These are phyloP conservation scores for Dysdera silvatica DNA, from an alignment of 1,140 invertebrate genomes.

Conservation along the genomic window DNA sequence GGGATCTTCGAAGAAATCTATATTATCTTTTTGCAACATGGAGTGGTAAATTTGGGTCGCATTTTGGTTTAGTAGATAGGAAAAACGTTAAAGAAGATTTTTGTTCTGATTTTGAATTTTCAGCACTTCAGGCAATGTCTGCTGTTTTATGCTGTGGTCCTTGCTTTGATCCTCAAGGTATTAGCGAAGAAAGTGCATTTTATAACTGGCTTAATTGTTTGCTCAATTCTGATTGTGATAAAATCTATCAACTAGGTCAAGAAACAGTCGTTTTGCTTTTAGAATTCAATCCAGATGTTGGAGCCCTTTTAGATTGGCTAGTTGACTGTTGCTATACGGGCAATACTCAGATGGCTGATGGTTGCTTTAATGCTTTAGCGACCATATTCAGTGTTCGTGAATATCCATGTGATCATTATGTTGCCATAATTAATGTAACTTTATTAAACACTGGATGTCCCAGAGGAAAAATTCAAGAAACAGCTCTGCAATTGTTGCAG, in stretches of 20 bases:
- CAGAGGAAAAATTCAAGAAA: constrained; percentile 79
- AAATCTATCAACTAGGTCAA: constrained; percentile 79
- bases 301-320: constrained; percentile 89
- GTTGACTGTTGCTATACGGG: constrained; percentile 96
- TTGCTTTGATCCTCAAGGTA: constrained; percentile 74
- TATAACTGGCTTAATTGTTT: constrained; percentile 90
- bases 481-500: constrained; percentile 85
- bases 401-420: constrained; percentile 97
- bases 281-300: constrained; percentile 92
- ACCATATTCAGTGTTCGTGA: constrained; percentile 93
- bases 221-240: constrained; percentile 74
- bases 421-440: constrained; percentile 93
- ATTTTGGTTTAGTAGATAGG: constrained; percentile 47
- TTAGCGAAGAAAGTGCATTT: constrained; percentile 77
- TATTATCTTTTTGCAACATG: constrained; percentile 88
- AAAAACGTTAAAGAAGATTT: constrained; percentile 30
- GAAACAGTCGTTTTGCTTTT: constrained; percentile 88
- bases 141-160: constrained; percentile 88
- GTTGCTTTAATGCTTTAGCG: constrained; percentile 88
- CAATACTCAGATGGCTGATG: constrained; percentile 76
- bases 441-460: constrained; percentile 92
- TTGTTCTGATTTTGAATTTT: constrained; percentile 52
- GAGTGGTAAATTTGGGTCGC: constrained; percentile 72
- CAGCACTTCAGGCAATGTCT: constrained; percentile 74
- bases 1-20: constrained; percentile 73